phyloP scores from a whole-genome alignment of 2,113 vertebrate species.

The Thalassarche chlororhynchos region DNA sequence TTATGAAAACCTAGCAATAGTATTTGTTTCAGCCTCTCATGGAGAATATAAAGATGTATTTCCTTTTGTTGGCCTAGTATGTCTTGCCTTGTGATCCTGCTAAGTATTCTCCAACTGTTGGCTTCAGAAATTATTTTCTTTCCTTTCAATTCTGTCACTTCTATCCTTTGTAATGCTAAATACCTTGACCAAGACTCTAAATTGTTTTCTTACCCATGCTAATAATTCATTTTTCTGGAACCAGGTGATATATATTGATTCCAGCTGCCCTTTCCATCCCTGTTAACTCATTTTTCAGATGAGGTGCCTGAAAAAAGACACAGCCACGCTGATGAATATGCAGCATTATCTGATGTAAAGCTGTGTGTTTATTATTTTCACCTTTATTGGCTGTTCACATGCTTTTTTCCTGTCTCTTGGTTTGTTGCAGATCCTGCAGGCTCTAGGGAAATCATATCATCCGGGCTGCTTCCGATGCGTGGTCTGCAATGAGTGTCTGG shows the following conservation, averaged over 20 bases:
- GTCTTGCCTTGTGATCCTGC: neutral
- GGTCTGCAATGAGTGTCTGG: conserved; percentile 94
- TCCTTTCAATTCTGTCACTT: neutral
- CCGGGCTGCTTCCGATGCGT: conserved; percentile 95
- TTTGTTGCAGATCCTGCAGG: conserved; percentile 90
- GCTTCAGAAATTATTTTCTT: neutral
- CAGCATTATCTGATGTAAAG: neutral
- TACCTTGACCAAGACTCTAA: neutral
- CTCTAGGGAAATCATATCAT: conserved; percentile 94
- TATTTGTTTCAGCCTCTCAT: neutral
- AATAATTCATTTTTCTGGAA: neutral
- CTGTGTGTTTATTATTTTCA: neutral
- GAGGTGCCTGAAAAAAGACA: neutral
- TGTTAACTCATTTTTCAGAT: neutral
- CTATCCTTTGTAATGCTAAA: neutral
- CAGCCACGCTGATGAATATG: neutral
- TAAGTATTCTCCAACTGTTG: neutral
- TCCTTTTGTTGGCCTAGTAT: neutral
- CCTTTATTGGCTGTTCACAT: neutral
- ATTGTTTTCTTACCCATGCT: neutral
- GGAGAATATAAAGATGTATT: neutral
- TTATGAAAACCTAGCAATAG: neutral
- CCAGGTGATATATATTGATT: neutral
- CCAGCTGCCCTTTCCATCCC: neutral
- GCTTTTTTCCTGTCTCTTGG: neutral